phyloP scores from a whole-genome alignment of 2,888 invertebrate genomes.

The Tromatobia lineatoria region DNA sequence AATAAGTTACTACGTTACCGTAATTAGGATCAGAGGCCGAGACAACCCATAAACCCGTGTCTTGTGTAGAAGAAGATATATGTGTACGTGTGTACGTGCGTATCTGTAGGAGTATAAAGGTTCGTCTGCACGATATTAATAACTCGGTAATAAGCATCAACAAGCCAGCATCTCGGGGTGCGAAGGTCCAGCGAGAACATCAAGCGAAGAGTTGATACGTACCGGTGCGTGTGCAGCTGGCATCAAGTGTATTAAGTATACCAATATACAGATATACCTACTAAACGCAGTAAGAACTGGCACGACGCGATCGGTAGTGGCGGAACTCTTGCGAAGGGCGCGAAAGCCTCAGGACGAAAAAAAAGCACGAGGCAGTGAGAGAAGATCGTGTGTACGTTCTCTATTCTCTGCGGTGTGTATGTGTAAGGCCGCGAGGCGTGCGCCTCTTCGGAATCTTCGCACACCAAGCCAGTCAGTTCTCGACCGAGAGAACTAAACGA shows the following conservation, averaged over 20 bases:
- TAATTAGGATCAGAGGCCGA: slow-evolving; percentile 77
- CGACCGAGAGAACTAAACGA: slow-evolving; percentile 74
- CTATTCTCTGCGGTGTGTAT: background rate
- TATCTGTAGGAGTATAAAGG: background rate
- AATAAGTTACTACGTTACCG: slow-evolving; percentile 63
- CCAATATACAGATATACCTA: slow-evolving; percentile 16
- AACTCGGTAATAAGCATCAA: slow-evolving; percentile 71
- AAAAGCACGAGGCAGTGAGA: slow-evolving; percentile 31
- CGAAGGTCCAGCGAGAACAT: slow-evolving; percentile 57
- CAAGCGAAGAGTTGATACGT: slow-evolving; percentile 31
- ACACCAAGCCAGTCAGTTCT: slow-evolving; percentile 66
- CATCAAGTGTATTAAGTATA: slow-evolving; percentile 32
- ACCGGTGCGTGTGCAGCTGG: slow-evolving; percentile 54
- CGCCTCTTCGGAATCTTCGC: slow-evolving; percentile 38
- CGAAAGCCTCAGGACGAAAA: slow-evolving; percentile 59
- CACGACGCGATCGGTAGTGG: slow-evolving; percentile 57
- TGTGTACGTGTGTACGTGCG: background rate
- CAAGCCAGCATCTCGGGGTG: slow-evolving; percentile 59
- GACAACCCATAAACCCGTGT: slow-evolving; percentile 30
- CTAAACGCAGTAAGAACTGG: background rate
- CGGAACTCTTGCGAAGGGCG: slow-evolving; percentile 60
- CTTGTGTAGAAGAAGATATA: slow-evolving; percentile 12
- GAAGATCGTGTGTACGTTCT: slow-evolving; percentile 17
- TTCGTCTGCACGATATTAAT: slow-evolving; percentile 62
- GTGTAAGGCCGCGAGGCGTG: slow-evolving; percentile 54